phyloP scores from a whole-genome alignment of 2,888 invertebrate genomes.

The Pediacus dermestoides region DNA sequence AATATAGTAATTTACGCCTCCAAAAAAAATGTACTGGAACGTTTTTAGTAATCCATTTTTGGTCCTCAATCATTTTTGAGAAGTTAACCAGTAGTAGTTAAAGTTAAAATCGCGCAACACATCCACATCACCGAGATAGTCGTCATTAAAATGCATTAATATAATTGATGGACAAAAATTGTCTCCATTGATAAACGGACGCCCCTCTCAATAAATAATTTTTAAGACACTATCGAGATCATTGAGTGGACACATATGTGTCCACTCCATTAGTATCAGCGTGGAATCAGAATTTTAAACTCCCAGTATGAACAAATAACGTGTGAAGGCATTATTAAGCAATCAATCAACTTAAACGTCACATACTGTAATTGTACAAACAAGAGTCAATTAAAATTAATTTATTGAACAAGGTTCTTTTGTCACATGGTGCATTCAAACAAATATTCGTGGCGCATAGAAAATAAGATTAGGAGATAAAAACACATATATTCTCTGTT shows the following conservation, averaged over 20 bases:
- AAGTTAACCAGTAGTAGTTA: no score
- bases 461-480: slow-evolving; percentile 32
- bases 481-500: slow-evolving; percentile 23
- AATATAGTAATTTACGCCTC: no score
- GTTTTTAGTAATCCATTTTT: no score
- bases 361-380: slow-evolving; percentile 27
- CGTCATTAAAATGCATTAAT: no score
- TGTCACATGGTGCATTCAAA: slow-evolving; percentile 13
- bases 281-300: slow-evolving; percentile 21
- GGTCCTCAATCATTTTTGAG: no score
- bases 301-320: neutral
- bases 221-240: slow-evolving; percentile 26
- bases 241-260: slow-evolving; percentile 18
- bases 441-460: slow-evolving; percentile 19
- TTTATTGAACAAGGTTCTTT: slow-evolving; percentile 25
- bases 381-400: slow-evolving; percentile 33
- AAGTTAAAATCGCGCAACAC: no score
- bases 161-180: no score
- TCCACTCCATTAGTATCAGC: slow-evolving; percentile 12
- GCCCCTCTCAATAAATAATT: slow-evolving; percentile 5
- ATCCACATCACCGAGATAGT: no score
- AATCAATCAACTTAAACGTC: slow-evolving; percentile 29
- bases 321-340: slow-evolving; percentile 17
- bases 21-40: no score
- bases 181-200: no score